Conservation (phyloP, 1,140 invertebrate species). For the Dreissena rostriformis region DNA sequence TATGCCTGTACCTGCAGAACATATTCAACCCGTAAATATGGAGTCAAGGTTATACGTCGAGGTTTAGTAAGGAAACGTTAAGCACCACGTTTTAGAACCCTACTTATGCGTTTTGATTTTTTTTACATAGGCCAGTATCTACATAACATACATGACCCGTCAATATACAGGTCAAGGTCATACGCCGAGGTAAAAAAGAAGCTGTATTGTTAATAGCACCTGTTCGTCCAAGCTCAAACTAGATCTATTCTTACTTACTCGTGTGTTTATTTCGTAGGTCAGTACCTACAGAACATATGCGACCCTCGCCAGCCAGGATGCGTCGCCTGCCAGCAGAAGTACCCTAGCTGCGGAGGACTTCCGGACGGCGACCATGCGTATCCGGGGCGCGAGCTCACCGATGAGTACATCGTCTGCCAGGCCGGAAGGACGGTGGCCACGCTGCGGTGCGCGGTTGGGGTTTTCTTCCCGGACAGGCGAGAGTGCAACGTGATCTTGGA, state of each 20-base stretch:
- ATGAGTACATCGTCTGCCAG: slow-evolving; percentile 63
- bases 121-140: too few species aligned
- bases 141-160: too few species aligned
- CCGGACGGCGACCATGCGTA: slow-evolving; percentile 62
- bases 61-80: too few species aligned
- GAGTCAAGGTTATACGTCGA: too few species aligned
- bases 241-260: background rate
- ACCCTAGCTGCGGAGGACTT: slow-evolving; percentile 63
- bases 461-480: slow-evolving; percentile 65
- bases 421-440: slow-evolving; percentile 60
- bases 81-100: too few species aligned
- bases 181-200: too few species aligned
- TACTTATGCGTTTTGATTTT: too few species aligned
- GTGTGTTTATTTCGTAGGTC: slow-evolving; percentile 49
- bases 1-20: too few species aligned
- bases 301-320: slow-evolving; percentile 57
- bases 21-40: too few species aligned
- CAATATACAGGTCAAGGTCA: too few species aligned
- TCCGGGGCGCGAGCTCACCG: slow-evolving; percentile 56
- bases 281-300: slow-evolving; percentile 68
- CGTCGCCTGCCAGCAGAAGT: slow-evolving; percentile 62
- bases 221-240: too few species aligned
- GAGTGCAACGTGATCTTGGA: slow-evolving; percentile 59
- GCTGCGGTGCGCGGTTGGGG: slow-evolving; percentile 55
- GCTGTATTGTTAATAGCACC: too few species aligned